phyloP scores from a whole-genome alignment of 2,888 invertebrate genomes.

The Morpho deidamia region DNA sequence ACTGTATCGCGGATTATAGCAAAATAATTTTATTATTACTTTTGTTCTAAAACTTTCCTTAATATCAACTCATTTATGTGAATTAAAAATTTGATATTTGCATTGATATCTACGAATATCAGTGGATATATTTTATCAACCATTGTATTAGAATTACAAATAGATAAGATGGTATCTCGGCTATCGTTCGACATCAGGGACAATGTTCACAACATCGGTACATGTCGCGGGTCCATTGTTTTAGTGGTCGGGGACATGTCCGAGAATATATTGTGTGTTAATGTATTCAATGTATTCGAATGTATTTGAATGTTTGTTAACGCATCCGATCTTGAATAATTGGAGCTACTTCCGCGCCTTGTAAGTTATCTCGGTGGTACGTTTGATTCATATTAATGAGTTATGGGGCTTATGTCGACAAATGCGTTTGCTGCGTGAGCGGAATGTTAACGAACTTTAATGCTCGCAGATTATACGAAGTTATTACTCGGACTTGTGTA shows the following conservation, averaged over 20 bases:
- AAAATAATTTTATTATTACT: too few relatives aligned
- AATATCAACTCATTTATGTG: too few relatives aligned
- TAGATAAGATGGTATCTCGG: slow-evolving; percentile 20
- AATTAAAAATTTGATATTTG: not conserved
- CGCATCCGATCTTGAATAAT: slow-evolving; percentile 12
- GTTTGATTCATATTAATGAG: slow-evolving; percentile 11
- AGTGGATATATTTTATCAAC: slow-evolving; percentile 17
- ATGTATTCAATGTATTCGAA: slow-evolving; percentile 12
- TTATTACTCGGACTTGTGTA: not conserved
- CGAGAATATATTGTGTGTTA: slow-evolving; percentile 10
- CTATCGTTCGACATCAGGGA: slow-evolving; percentile 15
- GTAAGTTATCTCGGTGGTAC: slow-evolving; percentile 1
- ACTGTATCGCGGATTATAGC: too few relatives aligned
- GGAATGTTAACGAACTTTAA: not conserved
- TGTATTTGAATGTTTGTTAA: slow-evolving; percentile 13
- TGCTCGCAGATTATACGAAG: not conserved
- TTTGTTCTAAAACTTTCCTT: too few relatives aligned
- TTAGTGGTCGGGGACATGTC: slow-evolving; percentile 21
- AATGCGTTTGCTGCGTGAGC: slow-evolving; percentile 1
- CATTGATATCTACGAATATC: slow-evolving; percentile 9
- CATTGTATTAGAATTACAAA: slow-evolving; percentile 21
- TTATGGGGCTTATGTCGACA: slow-evolving; percentile 4
- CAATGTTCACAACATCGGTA: slow-evolving; percentile 12
- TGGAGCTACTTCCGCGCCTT: slow-evolving; percentile 9
- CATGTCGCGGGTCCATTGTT: slow-evolving; percentile 20